A percentile compares a stretch with the other conserved stretches of the same genome.
Conservation (phyloP, 2,888 invertebrate species). For the Tipula confusa region DNA sequence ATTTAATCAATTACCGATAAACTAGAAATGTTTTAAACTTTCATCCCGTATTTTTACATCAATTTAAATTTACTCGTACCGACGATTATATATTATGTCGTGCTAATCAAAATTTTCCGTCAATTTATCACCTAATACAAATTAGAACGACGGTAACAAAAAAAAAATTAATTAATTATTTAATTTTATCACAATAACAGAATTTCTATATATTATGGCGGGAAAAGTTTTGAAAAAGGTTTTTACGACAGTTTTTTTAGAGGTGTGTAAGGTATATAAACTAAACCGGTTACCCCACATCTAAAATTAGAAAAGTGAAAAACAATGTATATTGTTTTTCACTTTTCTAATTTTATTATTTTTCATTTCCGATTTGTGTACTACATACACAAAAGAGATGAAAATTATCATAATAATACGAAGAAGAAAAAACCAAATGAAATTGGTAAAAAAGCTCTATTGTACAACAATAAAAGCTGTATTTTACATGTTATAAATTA, state of each 20-base stretch:
- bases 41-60: neutral
- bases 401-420: neutral
- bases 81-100: neutral
- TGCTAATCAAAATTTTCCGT: neutral
- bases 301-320: neutral
- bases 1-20: neutral
- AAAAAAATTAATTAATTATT: neutral
- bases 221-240: neutral
- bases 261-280: neutral
- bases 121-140: neutral
- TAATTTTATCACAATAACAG: neutral
- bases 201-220: neutral
- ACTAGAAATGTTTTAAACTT: neutral
- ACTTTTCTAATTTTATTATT: neutral
- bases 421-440: neutral
- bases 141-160: neutral
- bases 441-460: neutral
- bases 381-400: neutral
- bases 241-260: neutral
- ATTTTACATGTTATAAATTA: neutral
- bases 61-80: neutral
- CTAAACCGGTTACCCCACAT: neutral
- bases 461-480: neutral
- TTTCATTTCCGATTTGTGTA: neutral
- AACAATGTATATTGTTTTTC: neutral